These are phyloP conservation scores for Trichechus manatus DNA, from an alignment of 2,113 vertebrate species.

Conservation along the genomic window DNA sequence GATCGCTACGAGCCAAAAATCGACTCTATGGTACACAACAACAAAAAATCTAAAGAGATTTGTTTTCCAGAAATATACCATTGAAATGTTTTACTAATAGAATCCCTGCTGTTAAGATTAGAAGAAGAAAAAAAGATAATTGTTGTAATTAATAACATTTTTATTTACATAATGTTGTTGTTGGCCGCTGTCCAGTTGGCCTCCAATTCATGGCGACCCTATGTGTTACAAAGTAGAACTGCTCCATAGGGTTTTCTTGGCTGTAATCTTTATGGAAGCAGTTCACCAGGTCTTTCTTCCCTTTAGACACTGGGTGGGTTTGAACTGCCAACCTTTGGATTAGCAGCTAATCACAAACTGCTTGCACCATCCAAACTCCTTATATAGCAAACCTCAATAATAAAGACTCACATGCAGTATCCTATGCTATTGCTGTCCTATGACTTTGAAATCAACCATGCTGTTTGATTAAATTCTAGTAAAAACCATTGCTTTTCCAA, in stretches of 20 bases:
- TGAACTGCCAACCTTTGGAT: neutral
- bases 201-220: neutral
- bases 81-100: constrained; percentile 26
- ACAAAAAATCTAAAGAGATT: neutral
- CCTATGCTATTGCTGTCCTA: neutral
- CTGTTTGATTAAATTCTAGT: constrained; percentile 23
- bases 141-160: neutral
- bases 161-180: neutral
- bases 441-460: neutral
- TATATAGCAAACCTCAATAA: neutral
- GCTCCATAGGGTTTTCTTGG: no score
- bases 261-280: neutral
- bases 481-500: constrained; percentile 8
- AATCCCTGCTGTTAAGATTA: neutral
- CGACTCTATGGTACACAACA: neutral
- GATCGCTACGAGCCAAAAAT: neutral
- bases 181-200: no score
- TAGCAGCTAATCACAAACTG: neutral
- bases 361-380: neutral
- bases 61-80: neutral
- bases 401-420: neutral
- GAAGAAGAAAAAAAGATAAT: neutral
- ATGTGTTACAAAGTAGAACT: no score
- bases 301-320: neutral
- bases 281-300: neutral